Base-by-base conservation (phyloP, 1,140 invertebrate genomes). In the Diorhabda sublineata region DNA sequence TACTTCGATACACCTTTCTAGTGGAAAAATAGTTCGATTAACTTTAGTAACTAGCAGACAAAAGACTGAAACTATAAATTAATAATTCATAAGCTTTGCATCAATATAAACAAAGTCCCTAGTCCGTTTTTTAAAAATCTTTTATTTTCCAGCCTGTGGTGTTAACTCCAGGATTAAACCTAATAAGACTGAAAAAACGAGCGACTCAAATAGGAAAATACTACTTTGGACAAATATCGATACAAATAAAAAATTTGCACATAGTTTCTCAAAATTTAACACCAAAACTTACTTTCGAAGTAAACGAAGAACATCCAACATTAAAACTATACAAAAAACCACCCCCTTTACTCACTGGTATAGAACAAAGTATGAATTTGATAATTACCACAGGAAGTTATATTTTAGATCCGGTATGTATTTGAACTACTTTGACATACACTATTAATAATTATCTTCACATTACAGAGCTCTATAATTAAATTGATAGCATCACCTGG, bases 151-250 rank as follows among this genome's bases (percentile, higher is more conserved):
- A 80, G 75, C 78, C 78, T 72, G 80, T 89, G 42, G 72, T 81
- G 9, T 72, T 91, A 56, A 81, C 84, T 71, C 92, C 93, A 0
- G 93, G 93, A n/a, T 65, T 83, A 5, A 96, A 95, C 80, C 81
- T 85, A 3, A 81, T 94, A 45, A 81, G 82, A 61, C 79, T 95
- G 9, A 86, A 83, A 45, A 87, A 85, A 70, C 82, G 87, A 76
- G 86, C 85, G 0, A 82, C 81, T n/a, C 82, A 84, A 71, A 84
- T 87, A 47, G 88, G 87, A 4, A 81, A 83, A 44, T 89, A 86
- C 71, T 86, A 84, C 77, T 77, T 89, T 47, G 85, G 84, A 7
- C 87, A 88, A 71, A 74, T 89, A 45, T 87, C 87, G 3, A 73
- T 90, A 41, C 68, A 88, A 8, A 77, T 90, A 9, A 85, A 87